Base-by-base conservation (phyloP, 2,113 vertebrate species). In the Tyrannus savana region DNA sequence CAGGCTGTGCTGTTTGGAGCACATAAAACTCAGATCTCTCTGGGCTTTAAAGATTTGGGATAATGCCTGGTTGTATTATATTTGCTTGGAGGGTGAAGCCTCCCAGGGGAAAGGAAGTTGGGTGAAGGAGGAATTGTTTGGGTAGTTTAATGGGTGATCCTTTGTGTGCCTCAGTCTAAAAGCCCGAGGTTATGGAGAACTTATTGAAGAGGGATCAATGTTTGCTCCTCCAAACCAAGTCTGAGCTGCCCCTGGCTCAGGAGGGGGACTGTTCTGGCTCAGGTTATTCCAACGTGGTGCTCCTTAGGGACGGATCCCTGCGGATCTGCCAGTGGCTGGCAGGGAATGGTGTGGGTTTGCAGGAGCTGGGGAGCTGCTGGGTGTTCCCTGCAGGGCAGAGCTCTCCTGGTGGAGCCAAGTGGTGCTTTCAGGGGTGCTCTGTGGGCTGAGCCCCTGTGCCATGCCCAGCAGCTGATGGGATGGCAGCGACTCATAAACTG, bases 331-430 rank as follows among this genome's bases (percentile, higher is more conserved):
- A 6, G 0, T 5, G 75, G 71, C 52, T 21, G 46, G 39, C 41
- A 37, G 52, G 53, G 63, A 56, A 15, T 0, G 1, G 12, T 49
- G 55, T 19, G 9, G 3, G 19, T 44, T 33, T 31, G 50, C 27
- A 2, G 24, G 53, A 78, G 67, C 67, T 52, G 42, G 41, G 73
- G 67, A 64, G 8, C 37, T 31, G 47, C 59, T 25, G 64, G 55
- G 69, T 21, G 14, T 31, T 42, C 60, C 4, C 0, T 28, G 80
- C 46, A 60, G 93, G 85, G 73, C 59, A 52, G 93, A 64, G 37
- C 41, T 71, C 33, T 22, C 69, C 91, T 94, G 94, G 97, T 97
- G 98, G 94, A 92, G 85, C 96, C 97, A 97, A 95, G 97, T 59
- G 90, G 82, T 90, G 80, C 91, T 96, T 93, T 91, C 96, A 62